Evolutionary conservation across 2,113 vertebrate genomes (phyloP).

Genomic region (Aythya baeri): DNA sequence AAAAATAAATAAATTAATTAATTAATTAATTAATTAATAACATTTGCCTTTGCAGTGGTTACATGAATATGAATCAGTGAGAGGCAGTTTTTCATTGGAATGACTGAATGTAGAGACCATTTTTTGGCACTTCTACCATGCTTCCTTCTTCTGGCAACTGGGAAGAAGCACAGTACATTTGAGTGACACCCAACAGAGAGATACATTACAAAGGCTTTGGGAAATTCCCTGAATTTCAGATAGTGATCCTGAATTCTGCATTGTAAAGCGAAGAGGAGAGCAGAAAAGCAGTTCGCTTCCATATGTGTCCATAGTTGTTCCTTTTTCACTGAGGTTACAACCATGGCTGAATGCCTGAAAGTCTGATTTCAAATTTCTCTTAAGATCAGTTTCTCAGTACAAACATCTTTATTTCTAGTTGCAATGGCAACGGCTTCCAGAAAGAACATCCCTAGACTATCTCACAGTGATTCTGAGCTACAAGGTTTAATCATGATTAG

Average conservation of each 20-base stretch:
- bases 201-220: background rate
- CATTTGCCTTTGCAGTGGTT: background rate
- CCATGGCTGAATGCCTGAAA: background rate
- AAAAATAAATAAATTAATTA: background rate
- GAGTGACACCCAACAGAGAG: background rate
- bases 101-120: background rate
- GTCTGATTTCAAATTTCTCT: background rate
- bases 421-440: background rate
- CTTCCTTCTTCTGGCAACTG: background rate
- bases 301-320: background rate
- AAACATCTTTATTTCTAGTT: background rate
- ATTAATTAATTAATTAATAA: background rate
- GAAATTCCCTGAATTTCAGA: background rate
- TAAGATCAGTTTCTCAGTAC: background rate
- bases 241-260: background rate
- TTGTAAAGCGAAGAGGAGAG: background rate
- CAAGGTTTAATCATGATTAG: background rate
- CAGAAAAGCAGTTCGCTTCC: background rate
- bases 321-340: background rate
- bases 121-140: background rate
- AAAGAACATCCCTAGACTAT: background rate
- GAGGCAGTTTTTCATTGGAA: background rate
- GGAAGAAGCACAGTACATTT: background rate
- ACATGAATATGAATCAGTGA: background rate
- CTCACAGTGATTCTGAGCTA: background rate